Evolutionary conservation across 2,113 vertebrate genomes (phyloP).

Genomic region (Muntiacus muntjak): DNA sequence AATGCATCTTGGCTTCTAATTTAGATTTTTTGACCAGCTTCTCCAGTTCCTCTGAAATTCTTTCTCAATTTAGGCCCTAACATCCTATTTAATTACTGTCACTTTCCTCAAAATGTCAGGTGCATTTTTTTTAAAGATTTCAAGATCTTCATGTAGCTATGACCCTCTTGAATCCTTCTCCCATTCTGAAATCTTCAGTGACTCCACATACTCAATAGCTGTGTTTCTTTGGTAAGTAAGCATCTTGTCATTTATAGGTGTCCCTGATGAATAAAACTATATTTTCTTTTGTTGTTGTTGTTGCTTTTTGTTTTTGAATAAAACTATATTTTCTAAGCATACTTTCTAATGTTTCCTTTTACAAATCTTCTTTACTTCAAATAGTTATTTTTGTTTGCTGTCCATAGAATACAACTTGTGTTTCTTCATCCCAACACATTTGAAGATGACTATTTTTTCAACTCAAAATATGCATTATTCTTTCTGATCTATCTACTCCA

Average conservation of each 20-base stretch:
- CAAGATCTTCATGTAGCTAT: neutral
- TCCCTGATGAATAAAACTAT: neutral
- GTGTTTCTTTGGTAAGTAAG: slow-evolving; percentile 32
- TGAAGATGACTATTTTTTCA: neutral
- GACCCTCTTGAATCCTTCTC: neutral
- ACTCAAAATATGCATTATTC: neutral
- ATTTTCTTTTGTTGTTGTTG: no score
- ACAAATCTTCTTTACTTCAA: neutral
- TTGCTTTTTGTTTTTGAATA: neutral
- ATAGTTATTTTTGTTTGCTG: neutral
- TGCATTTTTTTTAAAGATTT: neutral
- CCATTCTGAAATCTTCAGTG: neutral
- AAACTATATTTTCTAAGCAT: neutral
- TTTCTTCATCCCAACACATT: neutral
- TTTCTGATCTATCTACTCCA: neutral
- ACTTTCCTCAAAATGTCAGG: neutral
- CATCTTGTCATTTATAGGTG: neutral
- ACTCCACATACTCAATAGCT: neutral
- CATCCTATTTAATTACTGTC: neutral
- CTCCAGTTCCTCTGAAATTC: neutral
- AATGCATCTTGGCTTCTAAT: neutral
- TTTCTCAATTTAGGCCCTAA: neutral
- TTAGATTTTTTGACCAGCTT: neutral
- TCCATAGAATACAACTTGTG: neutral
- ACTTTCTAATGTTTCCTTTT: neutral